phyloP scores from a whole-genome alignment of 2,113 vertebrate species.

The Herpetotheres cachinnans region DNA sequence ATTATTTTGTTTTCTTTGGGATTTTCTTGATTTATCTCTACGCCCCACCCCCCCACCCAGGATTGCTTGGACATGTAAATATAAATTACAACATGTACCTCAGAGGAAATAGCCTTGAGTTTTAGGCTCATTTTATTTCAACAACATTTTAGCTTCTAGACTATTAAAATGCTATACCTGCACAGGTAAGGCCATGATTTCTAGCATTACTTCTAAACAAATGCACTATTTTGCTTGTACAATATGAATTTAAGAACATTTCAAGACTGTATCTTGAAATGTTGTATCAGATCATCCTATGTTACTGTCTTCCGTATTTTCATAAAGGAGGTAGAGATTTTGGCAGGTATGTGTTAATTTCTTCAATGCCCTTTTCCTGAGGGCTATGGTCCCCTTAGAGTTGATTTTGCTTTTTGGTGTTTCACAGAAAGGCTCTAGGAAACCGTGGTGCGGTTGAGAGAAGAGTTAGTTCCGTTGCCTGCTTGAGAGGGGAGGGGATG shows the following conservation, averaged over 20 bases:
- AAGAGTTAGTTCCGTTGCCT: not conserved
- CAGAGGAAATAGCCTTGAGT: not conserved
- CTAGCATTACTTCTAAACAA: not conserved
- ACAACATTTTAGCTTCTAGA: not conserved
- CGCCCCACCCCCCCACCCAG: no score
- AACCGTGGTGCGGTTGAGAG: not conserved
- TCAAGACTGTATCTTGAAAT: not conserved
- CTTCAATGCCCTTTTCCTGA: not conserved
- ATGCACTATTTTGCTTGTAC: not conserved
- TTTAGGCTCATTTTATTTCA: not conserved
- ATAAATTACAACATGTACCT: not conserved
- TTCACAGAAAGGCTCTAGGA: not conserved
- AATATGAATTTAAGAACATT: not conserved
- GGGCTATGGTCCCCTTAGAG: not conserved
- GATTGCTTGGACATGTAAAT: not conserved
- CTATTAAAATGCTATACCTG: not conserved
- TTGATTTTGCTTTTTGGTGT: not conserved
- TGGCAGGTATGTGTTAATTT: not conserved
- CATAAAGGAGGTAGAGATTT: not conserved
- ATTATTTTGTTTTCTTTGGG: not conserved
- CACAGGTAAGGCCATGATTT: not conserved
- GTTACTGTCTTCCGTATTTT: not conserved
- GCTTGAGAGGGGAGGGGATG: not conserved
- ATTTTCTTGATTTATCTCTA: not conserved
- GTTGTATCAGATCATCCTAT: not conserved